Conservation (phyloP, 2,113 vertebrate genomes). For the Mirza zaza region DNA sequence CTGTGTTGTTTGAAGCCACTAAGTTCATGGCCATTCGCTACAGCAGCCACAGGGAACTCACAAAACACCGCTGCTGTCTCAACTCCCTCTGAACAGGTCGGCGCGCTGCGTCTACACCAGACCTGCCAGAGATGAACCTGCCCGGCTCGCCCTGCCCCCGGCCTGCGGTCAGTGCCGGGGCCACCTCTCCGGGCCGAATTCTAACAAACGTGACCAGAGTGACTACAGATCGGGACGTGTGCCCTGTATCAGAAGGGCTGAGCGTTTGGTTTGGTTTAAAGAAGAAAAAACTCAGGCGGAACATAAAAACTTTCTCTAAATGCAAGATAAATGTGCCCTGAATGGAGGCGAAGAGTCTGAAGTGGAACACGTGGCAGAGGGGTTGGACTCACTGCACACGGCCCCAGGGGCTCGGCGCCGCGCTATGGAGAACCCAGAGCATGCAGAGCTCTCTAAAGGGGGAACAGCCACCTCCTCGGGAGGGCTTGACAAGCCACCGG, state of each 20-base stretch:
- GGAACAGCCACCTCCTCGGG: background rate
- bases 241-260: background rate
- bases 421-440: too few relatives aligned
- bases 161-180: too few relatives aligned
- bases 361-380: background rate
- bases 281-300: background rate
- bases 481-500: background rate
- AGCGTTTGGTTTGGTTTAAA: background rate
- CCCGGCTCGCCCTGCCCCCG: background rate
- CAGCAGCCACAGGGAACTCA: background rate
- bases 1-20: background rate
- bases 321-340: background rate
- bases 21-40: background rate
- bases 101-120: background rate
- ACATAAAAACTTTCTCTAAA: background rate
- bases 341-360: background rate
- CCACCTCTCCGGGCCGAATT: fast-evolving
- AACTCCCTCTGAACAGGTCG: background rate
- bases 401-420: background rate
- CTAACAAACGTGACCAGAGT: background rate
- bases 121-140: background rate
- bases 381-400: too few relatives aligned
- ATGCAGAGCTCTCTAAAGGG: background rate
- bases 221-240: background rate
- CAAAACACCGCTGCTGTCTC: background rate